A percentile compares a stretch with the other conserved stretches of the same genome.
phyloP scores from a whole-genome alignment of 2,113 vertebrate genomes.

The Xiphophorus hellerii region DNA sequence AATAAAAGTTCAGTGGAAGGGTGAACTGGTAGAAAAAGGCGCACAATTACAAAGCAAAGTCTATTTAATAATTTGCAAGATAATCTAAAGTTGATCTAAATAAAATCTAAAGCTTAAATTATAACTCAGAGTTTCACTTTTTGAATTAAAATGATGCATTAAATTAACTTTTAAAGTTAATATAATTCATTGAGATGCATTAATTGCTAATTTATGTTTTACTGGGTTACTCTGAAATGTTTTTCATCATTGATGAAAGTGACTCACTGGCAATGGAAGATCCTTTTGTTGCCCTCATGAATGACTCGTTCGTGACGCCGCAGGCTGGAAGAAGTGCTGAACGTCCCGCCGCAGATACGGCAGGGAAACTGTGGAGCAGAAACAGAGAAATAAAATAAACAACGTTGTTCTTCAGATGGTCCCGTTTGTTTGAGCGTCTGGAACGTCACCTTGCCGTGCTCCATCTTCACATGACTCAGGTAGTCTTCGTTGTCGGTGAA shows the following conservation, averaged over 20 bases:
- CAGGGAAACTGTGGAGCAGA: slow-evolving; percentile 86
- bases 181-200: no score
- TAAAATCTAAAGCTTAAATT: no score
- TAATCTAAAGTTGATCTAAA: no score
- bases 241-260: not conserved
- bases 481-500: slow-evolving; percentile 74
- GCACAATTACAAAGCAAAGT: not conserved
- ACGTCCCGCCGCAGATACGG: slow-evolving; percentile 89
- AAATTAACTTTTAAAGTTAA: no score
- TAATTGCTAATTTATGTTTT: not conserved
- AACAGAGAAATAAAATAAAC: not conserved
- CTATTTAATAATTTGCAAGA: no score
- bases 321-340: slow-evolving; percentile 91
- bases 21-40: not conserved
- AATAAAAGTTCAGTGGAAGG: not conserved
- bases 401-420: not conserved
- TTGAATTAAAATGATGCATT: no score
- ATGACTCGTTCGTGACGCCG: slow-evolving; percentile 91
- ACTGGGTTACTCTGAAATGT: not conserved
- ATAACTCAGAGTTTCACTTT: no score
- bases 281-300: slow-evolving; percentile 91
- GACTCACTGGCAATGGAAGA: slow-evolving; percentile 92
- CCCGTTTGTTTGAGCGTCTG: not conserved
- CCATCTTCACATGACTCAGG: slow-evolving; percentile 71
- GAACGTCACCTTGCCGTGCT: slow-evolving; percentile 71